Base-by-base conservation (phyloP, 2,797 vertebrate species). In the Oreortyx pictus region DNA sequence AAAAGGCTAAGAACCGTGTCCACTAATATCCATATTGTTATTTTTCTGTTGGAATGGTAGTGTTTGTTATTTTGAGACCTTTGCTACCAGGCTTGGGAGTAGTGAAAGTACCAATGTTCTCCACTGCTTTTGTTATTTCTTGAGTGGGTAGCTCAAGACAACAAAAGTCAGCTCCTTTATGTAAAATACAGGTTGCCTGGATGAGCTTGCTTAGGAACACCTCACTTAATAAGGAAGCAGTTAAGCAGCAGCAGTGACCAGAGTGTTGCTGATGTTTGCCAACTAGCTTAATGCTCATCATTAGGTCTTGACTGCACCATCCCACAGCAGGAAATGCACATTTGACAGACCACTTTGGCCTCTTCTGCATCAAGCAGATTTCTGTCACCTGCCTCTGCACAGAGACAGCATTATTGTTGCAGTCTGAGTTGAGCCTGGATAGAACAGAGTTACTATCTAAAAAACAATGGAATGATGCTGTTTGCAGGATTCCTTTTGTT, bases 401-500 rank as follows among this genome's bases (percentile, higher is more conserved):
- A 16, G 35, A 70, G 43, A 25, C 31, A 20, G 20, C 3, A 2
- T 49, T 2, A 0, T n/a, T 43, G 14, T 66, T 1, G 0, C 35
- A 44, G 24, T 11, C 13, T 52, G 29, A 71, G 20, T 13, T 66
- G 24, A 84, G 14, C 20, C 67, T 16, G 35, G 49, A 44, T 6
- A 71, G 33, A 57, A 33, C 9, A 67, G 46, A 82, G 11, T 35
- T 64, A 57, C 31, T 67, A 4, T 25, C 43, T 43, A 46, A 65
- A 86, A 90, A 74, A 19, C 44, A 77, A 25, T 29, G 11, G 71
- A 29, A 5, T 82, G 71, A 29, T 37, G 46, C 11, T 9, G 5
- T 64, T 95, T 85, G 64, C 65, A 74, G 17, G 17, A 54, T 54
- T 76, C 71, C 57, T 77, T 85, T 89, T 82, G 9, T 74, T 85